These are phyloP conservation scores for Eremophila alpestris DNA, from an alignment of 2,797 vertebrate genomes.

Conservation along the genomic window DNA sequence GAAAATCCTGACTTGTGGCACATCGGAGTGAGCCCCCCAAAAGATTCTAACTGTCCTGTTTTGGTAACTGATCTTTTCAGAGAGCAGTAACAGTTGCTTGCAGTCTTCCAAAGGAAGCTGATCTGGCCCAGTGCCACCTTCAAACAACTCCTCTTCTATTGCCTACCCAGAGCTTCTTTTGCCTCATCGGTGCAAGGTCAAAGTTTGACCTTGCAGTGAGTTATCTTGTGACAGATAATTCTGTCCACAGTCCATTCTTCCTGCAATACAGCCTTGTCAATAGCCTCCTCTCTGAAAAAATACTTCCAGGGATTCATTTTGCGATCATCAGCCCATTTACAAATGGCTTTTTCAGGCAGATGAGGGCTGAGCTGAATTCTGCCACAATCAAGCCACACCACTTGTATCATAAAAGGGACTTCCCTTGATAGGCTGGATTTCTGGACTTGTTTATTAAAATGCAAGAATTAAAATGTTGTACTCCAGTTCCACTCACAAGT, in stretches of 20 bases:
- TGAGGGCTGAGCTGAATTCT: conserved; percentile 24
- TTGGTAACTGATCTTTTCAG: conserved; percentile 10
- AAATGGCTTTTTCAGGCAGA: conserved; percentile 35
- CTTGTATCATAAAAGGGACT: neutral
- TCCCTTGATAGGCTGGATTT: neutral
- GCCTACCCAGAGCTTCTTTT: conserved; percentile 32
- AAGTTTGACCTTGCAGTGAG: conserved; percentile 25
- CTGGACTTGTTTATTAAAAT: conserved; percentile 21
- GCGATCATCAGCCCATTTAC: neutral
- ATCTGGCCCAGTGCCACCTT: conserved; percentile 34
- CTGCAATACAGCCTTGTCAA: conserved; percentile 5
- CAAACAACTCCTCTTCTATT: conserved; percentile 34
- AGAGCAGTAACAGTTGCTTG: conserved; percentile 7
- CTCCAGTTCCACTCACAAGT: neutral
- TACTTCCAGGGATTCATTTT: conserved; percentile 21
- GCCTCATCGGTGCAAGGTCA: conserved; percentile 32
- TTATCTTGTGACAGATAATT: conserved; percentile 46
- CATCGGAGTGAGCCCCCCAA: neutral
- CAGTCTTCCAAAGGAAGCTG: conserved; percentile 43
- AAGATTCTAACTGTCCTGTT: neutral
- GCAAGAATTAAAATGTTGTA: neutral
- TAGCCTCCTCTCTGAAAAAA: conserved; percentile 27
- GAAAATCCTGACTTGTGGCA: neutral
- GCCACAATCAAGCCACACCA: neutral
- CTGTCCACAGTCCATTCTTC: conserved; percentile 30